Evolutionary conservation across 2,888 invertebrate genomes (phyloP), one percentile per base, ranked within the genome.

Genomic region (Leptinotarsa peninsularis): DNA sequence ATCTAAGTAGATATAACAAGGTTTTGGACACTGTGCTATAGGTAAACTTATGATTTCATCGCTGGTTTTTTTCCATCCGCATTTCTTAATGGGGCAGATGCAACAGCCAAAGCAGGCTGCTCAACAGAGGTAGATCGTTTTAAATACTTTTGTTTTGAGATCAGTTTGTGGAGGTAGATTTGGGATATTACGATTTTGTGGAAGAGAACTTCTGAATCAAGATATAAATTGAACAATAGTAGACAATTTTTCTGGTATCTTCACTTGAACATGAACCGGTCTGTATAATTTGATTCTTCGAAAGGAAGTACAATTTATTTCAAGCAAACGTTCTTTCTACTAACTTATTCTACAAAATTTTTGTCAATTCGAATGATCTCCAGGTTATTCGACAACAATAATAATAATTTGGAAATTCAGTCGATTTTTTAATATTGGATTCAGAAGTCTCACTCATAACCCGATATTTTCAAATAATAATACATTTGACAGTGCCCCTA

Each of bases 21-120:
- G 18, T 81, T 81, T 81, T 83, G 82, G 83, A 83, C 83, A 83
- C 82, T 82, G 82, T 83, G 83, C 83, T 82, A 82, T 81, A 33
- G 33, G 33, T 33, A 82, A 63, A 78, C 79, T 80, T 75, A 78
- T 49, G 71, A 70, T 50, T 73, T 72, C 72, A 75, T 75, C 75
- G 76, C 76, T 75, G 80, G 72, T 73, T 77, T 77, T 78, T 74
- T 66, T 49, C 18, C n/a, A 56, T 17, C 49, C 17, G 43, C 17
- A 63, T n/a, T 63, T 33, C 33, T 43, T n/a, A 17, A 27, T 43
- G 7, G 63, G 63, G 17, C 2, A 63, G 17, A 33, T 63, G 15
- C 10, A 63, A 23, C 27, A 43, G 63, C 17, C 7, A n/a, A n/a
- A 4, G 33, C 33, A 27, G 27, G 27, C 15, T 33, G 33, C 5